These are phyloP conservation scores for Dipodomys ordii DNA, from an alignment of 2,113 vertebrate genomes.

Conservation along the genomic window DNA sequence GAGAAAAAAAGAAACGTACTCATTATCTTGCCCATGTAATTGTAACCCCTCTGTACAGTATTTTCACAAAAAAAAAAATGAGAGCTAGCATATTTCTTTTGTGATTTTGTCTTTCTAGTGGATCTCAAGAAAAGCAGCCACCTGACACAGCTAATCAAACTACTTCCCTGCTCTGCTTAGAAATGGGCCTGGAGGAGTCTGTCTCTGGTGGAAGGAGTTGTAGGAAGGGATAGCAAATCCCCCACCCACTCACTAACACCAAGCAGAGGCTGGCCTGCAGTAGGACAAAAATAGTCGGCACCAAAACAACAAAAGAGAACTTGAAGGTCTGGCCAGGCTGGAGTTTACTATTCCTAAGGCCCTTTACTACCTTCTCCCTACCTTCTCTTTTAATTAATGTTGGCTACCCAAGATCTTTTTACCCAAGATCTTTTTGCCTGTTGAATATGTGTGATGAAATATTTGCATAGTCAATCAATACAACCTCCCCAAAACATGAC, in stretches of 20 bases:
- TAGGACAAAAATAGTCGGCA: neutral
- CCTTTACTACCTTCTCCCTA: neutral
- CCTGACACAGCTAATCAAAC: neutral
- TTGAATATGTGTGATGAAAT: constrained; percentile 10
- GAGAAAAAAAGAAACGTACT: too few species aligned
- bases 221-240: neutral
- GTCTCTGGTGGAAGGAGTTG: neutral
- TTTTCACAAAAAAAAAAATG: neutral
- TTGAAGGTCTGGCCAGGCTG: neutral
- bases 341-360: neutral
- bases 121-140: neutral
- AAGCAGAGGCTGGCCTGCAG: neutral
- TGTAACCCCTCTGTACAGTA: too few species aligned
- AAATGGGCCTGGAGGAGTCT: neutral
- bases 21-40: too few species aligned
- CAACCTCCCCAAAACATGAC: neutral
- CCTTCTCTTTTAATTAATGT: neutral
- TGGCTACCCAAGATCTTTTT: neutral
- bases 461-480: neutral
- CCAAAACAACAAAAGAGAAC: neutral
- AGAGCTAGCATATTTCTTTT: neutral
- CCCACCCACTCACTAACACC: neutral
- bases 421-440: neutral
- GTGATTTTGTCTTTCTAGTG: neutral
- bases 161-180: neutral